Base-by-base conservation (phyloP, 2,113 vertebrate genomes). In the Heliornis fulica region DNA sequence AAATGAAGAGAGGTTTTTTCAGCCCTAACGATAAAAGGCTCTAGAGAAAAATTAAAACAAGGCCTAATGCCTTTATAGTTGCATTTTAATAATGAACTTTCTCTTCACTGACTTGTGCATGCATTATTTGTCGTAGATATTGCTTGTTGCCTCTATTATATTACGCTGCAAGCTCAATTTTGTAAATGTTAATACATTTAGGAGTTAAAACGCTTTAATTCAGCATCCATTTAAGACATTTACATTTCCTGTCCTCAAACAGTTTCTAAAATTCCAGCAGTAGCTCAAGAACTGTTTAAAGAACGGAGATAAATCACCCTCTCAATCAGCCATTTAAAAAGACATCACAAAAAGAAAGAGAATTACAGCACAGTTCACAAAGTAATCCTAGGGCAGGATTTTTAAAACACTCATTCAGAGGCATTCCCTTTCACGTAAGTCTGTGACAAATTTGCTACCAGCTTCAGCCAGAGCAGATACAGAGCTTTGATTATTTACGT, bases 61-160 rank as follows among this genome's bases (percentile, higher is more conserved):
- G 60, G 75, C 71, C 61, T 85, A 83, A 95, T 94, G 87, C 69
- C 38, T 70, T 94, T 94, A 96, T 40, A 85, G 87, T 60, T 92
- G 91, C 61, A 93, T 96, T 93, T 97, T 95, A 95, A 93, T 92
- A 96, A 97, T 76, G 60, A 68, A 84, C 92, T 95, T 61, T 94
- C 75, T 91, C 66, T 90, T 79, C 45, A 41, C 20, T 89, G 83
- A 79, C 56, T 96, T 19, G 26, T 81, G 75, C 32, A 34, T 74
- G 75, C 59, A 91, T 89, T 97, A 85, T 93, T 95, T 96, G 56
- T 82, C 41, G 4, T 74, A 63, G 83, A 84, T 94, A 93, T 79
- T 96, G 69, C 50, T 80, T 96, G 60, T 29, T 89, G 85, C 70
- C 70, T 85, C 28, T 83, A 87, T 95, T 94, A 91, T 46, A 69